Base-by-base conservation (phyloP, 2,113 vertebrate species). In the Scartelaos histophorus region DNA sequence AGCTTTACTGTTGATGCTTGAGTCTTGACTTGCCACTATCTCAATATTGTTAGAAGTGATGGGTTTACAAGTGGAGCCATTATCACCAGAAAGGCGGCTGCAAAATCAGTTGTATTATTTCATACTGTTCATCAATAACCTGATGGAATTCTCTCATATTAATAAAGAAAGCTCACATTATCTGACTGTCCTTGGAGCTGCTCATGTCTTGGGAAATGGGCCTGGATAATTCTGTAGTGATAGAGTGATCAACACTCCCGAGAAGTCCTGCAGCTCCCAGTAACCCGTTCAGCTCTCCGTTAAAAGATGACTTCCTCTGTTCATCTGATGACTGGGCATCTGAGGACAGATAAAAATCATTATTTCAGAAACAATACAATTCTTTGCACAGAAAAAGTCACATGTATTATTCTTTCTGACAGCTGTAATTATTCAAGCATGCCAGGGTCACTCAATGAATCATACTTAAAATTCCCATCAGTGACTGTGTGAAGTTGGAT, bases 1-100 rank as follows among this genome's bases (percentile, higher is more conserved):
- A 67, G 97, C 97, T 85, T 98, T 98, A 89, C 97, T 99, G 72
- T 94, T 96, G 88, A 99, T 98, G 90, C 95, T 96, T 5, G 98
- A 98, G 84, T 98, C 97, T 89, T 94, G 95, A 90, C 97, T 99
- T n/a, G 98, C 96, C 65, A 99, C 95, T 61, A 99, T 96, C 89
- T 98, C 97, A 76, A 99, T 97, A n/a, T 95, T 94, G 84, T 92
- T 95, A 47, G 95, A 96, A 25, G 93, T 94, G 83, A 99, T 98
- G 79, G 96, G 92, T 64, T 96, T 82, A 29, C 94, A 95, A 15
- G 95, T 96, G 38, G 96, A 97, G 43, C 94, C 94, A 84, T 98
- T 96, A 7, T 97, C 96, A 70, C 98, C 97, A 0, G 96, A 95
- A 15, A 99, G 95, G 82, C 93, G 95, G 85, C 98, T 99, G 79